These are phyloP conservation scores for Acridotheres tristis DNA, from an alignment of 2,797 vertebrate genomes.

Conservation along the genomic window DNA sequence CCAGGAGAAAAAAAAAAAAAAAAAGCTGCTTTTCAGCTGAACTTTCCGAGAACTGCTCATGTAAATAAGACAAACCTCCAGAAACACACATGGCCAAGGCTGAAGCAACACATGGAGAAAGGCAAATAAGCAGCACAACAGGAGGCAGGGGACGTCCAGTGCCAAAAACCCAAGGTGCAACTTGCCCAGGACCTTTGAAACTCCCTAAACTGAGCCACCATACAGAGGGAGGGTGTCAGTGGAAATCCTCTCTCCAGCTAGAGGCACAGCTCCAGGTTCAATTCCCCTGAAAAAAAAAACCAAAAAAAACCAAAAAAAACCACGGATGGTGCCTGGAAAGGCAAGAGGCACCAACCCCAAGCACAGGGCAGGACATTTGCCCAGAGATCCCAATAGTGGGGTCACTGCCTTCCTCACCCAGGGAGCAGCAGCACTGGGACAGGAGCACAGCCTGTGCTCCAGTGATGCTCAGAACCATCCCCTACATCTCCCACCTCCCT, in stretches of 20 bases:
- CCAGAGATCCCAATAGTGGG: not conserved
- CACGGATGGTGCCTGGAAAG: not conserved
- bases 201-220: not conserved
- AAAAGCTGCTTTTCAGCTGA: conserved; percentile 58
- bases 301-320: not conserved
- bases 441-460: not conserved
- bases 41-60: conserved; percentile 47
- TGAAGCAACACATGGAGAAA: not conserved
- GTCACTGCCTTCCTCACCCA: not conserved
- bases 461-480: rapidly evolving
- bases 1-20: conserved; percentile 29
- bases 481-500: not conserved
- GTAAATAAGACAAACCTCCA: conserved; percentile 49
- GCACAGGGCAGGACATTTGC: rapidly evolving
- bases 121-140: conserved; percentile 25
- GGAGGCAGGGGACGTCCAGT: not conserved
- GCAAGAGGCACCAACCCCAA: not conserved
- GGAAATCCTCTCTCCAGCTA: not conserved
- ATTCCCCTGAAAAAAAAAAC: too few species aligned
- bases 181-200: conserved; percentile 33
- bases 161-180: not conserved
- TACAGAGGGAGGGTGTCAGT: not conserved
- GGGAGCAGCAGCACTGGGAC: not conserved
- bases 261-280: not conserved
- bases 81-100: not conserved